phyloP scores from a whole-genome alignment of 2,888 invertebrate genomes.

The Eilema griseolum region DNA sequence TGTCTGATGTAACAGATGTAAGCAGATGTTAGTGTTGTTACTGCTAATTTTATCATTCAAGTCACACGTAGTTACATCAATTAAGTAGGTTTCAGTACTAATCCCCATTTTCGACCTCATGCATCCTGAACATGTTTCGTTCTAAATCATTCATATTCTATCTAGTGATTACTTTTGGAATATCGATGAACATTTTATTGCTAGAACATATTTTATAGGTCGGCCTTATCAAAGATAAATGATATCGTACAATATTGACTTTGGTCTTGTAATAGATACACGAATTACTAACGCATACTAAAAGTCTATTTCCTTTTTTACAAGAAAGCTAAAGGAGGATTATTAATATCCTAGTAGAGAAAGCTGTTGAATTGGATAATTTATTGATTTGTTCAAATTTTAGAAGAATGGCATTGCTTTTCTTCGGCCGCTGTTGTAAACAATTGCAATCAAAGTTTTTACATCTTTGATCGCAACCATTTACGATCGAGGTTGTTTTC shows the following conservation, averaged over 20 bases:
- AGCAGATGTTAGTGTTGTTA: neutral
- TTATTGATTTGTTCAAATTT: too few species aligned
- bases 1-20: too few species aligned
- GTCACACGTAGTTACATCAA: neutral
- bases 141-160: constrained; percentile 48
- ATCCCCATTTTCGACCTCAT: constrained; percentile 3
- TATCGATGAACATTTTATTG: constrained; percentile 45
- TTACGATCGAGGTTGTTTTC: too few species aligned
- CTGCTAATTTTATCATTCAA: neutral
- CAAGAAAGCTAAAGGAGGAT: too few species aligned
- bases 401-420: too few species aligned
- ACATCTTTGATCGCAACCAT: too few species aligned
- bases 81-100: neutral
- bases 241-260: constrained; percentile 62
- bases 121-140: constrained; percentile 22
- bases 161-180: constrained; percentile 49
- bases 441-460: too few species aligned
- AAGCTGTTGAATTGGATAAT: too few species aligned
- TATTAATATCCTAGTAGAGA: neutral
- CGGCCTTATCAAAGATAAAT: constrained; percentile 59
- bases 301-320: constrained; percentile 17
- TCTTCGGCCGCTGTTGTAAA: too few species aligned
- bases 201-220: constrained; percentile 26
- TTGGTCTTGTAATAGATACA: constrained; percentile 41
- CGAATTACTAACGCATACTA: constrained; percentile 51